phyloP scores from a whole-genome alignment of 2,797 vertebrate species.

The Dipus sagitta region DNA sequence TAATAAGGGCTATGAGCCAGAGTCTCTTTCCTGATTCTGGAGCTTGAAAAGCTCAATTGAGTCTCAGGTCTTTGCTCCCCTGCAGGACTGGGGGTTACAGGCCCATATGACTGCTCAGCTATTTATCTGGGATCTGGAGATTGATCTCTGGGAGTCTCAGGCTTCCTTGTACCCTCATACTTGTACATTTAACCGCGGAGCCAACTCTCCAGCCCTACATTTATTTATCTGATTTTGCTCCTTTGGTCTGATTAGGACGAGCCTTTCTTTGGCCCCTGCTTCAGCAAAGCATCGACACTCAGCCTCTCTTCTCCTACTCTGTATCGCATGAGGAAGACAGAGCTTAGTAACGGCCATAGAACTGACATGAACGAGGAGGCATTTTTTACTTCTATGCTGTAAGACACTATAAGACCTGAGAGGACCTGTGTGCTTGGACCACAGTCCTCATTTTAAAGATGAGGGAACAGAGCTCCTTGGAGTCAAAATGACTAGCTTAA shows the following conservation, averaged over 20 bases:
- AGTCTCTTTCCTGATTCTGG: no score
- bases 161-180: no score
- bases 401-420: neutral
- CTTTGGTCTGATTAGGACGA: neutral
- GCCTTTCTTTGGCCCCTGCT: neutral
- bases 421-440: neutral
- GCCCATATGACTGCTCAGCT: no score
- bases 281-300: neutral
- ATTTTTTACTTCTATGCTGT: neutral
- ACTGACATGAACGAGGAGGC: neutral
- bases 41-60: no score
- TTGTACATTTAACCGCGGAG: no score
- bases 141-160: no score
- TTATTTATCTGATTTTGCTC: neutral
- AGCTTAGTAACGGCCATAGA: neutral
- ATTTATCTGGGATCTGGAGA: no score
- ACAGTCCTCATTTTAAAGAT: neutral
- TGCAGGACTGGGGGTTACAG: no score
- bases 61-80: no score
- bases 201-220: no score
- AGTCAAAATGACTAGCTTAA: neutral
- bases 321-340: constrained; percentile 3
- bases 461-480: neutral
- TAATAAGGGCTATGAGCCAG: neutral
- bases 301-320: neutral